Evolutionary conservation across 2,888 invertebrate genomes (phyloP).

Genomic region (Pachymerium ferrugineum): DNA sequence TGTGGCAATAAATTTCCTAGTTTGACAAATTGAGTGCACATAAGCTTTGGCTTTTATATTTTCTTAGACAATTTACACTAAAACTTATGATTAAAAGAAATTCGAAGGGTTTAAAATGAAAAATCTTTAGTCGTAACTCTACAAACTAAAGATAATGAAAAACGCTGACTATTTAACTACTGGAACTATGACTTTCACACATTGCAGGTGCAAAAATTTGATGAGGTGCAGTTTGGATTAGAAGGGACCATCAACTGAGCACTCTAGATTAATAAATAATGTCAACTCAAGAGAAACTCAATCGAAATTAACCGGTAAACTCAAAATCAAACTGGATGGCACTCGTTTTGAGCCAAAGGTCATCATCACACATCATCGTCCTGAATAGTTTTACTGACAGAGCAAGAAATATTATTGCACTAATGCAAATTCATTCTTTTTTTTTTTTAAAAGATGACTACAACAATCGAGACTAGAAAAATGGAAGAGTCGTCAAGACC

Average conservation of each 20-base stretch:
- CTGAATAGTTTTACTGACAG: background rate
- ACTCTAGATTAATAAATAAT: conserved; percentile 20
- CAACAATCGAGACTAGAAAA: conserved; percentile 21
- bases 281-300: conserved; percentile 7
- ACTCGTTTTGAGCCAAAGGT: conserved; percentile 10
- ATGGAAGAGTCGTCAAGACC: background rate
- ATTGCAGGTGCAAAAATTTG: background rate
- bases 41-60: background rate
- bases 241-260: background rate
- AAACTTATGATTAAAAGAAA: background rate
- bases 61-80: background rate
- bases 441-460: background rate
- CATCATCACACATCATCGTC: background rate
- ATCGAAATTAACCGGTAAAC: background rate
- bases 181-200: background rate
- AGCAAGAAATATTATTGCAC: conserved; percentile 24
- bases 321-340: conserved; percentile 12
- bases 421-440: conserved; percentile 7
- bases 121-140: too few relatives aligned
- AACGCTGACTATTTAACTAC: too few relatives aligned
- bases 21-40: conserved; percentile 5
- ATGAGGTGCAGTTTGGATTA: background rate
- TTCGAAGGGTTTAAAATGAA: too few relatives aligned
- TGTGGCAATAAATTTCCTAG: conserved; percentile 10
- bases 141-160: too few relatives aligned